Evolutionary conservation across 1,140 invertebrate species (phyloP).

Genomic region (Brachystomella parvula): DNA sequence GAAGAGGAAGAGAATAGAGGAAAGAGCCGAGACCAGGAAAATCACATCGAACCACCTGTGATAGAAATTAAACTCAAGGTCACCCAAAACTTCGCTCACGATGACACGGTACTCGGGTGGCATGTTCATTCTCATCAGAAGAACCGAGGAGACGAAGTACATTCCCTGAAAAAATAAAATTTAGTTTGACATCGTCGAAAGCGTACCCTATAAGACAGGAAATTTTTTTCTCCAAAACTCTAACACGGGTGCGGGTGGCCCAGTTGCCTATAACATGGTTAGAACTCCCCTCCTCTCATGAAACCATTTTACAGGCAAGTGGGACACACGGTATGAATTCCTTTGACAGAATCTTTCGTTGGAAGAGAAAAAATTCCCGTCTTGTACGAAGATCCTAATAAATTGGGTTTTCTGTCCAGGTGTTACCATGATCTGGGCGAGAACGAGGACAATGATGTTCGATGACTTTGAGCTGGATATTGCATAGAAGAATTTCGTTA

Average conservation of each 20-base stretch:
- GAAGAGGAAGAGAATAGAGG: conserved; percentile 92
- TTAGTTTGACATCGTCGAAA: not conserved
- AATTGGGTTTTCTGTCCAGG: not conserved
- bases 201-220: not conserved
- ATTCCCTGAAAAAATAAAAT: conserved; percentile 48
- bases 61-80: conserved; percentile 98
- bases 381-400: too few species aligned
- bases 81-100: conserved; percentile 94
- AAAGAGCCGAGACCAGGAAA: conserved; percentile 92
- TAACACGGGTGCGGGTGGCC: too few species aligned
- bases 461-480: conserved; percentile 99
- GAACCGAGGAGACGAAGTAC: conserved; percentile 98
- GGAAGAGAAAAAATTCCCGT: too few species aligned
- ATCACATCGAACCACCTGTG: conserved; percentile 99
- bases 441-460: conserved; percentile 91
- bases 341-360: too few species aligned
- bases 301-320: too few species aligned
- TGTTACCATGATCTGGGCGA: conserved; percentile 94
- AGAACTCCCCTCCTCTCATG: too few species aligned
- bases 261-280: too few species aligned
- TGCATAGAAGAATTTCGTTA: conserved; percentile 99
- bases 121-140: conserved; percentile 99
- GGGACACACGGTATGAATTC: too few species aligned
- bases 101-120: conserved; percentile 93
- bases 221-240: too few species aligned